Conservation (phyloP, 35 echinoderm and acorn worm species). For the Chiridota heheva region DNA sequence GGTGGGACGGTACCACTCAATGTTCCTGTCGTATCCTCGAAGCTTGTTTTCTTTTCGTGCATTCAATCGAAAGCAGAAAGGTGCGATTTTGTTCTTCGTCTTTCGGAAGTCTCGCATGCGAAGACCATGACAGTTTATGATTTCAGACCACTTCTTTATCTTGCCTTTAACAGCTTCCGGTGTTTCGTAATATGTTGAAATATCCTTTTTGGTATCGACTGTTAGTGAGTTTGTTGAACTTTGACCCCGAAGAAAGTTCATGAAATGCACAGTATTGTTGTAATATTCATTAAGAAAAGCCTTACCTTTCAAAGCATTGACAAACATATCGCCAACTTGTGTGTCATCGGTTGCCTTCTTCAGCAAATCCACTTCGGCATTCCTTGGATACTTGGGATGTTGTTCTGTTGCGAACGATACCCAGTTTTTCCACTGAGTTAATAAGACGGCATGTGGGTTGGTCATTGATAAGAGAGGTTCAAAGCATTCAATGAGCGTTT, state of each 20-base stretch:
- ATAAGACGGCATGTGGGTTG: not conserved
- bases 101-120: slow-evolving; percentile 61
- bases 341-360: not conserved
- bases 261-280: slow-evolving; percentile 54
- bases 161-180: too few species aligned
- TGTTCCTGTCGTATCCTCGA: slow-evolving; percentile 18
- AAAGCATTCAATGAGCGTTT: not conserved
- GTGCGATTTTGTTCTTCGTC: slow-evolving; percentile 40
- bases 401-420: too few species aligned
- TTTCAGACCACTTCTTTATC: slow-evolving; percentile 7
- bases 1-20: slow-evolving; percentile 75
- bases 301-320: not conserved
- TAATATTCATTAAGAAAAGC: slow-evolving; percentile 38
- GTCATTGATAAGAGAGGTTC: not conserved
- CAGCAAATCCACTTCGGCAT: not conserved
- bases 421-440: slow-evolving; percentile 7
- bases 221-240: not conserved
- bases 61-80: slow-evolving; percentile 39
- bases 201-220: not conserved
- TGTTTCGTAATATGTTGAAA: too few species aligned
- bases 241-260: slow-evolving; percentile 41
- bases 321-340: not conserved
- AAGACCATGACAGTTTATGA: slow-evolving; percentile 31
- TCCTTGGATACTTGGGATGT: not conserved
- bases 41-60: slow-evolving; percentile 27